Evolutionary conservation across 64 coral and sea anemone species (phyloP).

Genomic region (Astreopora myriophthalma): DNA sequence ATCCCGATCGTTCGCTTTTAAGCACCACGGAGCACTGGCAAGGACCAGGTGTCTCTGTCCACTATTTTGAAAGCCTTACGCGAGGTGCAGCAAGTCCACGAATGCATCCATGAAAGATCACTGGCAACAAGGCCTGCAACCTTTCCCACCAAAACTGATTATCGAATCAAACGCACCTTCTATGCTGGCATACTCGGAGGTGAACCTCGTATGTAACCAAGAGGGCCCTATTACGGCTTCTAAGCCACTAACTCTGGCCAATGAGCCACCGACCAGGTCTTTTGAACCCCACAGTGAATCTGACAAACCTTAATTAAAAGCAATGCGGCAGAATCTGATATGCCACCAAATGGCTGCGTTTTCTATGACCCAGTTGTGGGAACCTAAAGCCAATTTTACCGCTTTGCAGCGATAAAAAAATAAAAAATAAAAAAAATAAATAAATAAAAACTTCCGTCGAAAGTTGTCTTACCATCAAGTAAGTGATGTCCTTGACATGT

Average conservation of each 20-base stretch:
- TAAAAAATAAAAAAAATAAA: too few species aligned
- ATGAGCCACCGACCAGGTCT: not conserved
- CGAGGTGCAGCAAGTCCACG: too few species aligned
- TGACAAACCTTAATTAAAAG: not conserved
- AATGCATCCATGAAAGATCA: too few species aligned
- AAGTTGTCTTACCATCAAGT: conserved; percentile 11
- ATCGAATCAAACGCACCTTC: not conserved
- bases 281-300: not conserved
- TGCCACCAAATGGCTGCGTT: not conserved
- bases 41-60: too few species aligned
- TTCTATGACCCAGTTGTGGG: not conserved
- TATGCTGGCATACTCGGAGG: not conserved
- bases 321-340: not conserved
- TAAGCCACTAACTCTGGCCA: not conserved
- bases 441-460: conserved; percentile 9
- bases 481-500: not conserved
- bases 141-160: too few species aligned
- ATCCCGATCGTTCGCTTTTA: too few species aligned
- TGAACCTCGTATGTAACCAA: not conserved
- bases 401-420: not conserved
- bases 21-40: too few species aligned
- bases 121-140: too few species aligned
- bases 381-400: not conserved
- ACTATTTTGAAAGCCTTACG: too few species aligned
- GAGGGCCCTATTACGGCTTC: not conserved